A percentile compares a stretch with the other conserved stretches of the same genome.
Evolutionary conservation across 2,888 invertebrate species (phyloP).

Genomic region (Himalopsyche anomala): DNA sequence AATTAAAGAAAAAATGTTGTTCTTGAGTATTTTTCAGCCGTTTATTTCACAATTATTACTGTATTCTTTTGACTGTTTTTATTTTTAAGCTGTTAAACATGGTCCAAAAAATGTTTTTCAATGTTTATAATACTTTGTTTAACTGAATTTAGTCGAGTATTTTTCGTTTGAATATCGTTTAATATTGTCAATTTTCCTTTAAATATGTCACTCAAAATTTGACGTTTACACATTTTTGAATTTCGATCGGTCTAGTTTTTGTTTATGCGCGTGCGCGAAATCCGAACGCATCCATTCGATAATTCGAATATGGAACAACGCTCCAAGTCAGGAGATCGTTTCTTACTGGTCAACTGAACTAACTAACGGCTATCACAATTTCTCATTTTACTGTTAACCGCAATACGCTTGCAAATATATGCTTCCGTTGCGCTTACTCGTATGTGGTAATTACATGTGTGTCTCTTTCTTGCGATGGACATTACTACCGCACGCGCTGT

Average conservation of each 20-base stretch:
- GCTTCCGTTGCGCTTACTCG: not conserved
- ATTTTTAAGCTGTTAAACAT: not conserved
- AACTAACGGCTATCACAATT: constrained; percentile 27
- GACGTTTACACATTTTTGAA: constrained; percentile 1
- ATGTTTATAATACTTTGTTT: not conserved
- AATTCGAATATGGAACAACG: constrained; percentile 30
- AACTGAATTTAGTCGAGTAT: not conserved
- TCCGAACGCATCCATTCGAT: constrained; percentile 19
- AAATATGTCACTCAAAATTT: not conserved
- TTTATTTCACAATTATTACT: not conserved
- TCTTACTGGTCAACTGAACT: constrained; percentile 19
- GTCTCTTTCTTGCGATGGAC: not conserved
- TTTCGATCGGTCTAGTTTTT: constrained; percentile 18
- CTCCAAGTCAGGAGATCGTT: constrained; percentile 5
- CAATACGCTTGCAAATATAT: constrained; percentile 24
- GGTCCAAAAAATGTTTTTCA: not conserved
- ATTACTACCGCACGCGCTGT: not conserved
- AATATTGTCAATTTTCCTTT: no score
- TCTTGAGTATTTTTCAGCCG: not conserved
- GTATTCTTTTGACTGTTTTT: no score
- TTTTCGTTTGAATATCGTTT: not conserved
- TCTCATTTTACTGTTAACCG: constrained; percentile 30
- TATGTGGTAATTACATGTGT: not conserved
- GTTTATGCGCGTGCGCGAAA: not conserved
- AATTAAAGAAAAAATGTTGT: not conserved